A percentile compares a stretch with the other conserved stretches of the same genome.
phyloP scores from a whole-genome alignment of 64 coral and sea anemone genomes.

The Hydrozoanthus tunicans region DNA sequence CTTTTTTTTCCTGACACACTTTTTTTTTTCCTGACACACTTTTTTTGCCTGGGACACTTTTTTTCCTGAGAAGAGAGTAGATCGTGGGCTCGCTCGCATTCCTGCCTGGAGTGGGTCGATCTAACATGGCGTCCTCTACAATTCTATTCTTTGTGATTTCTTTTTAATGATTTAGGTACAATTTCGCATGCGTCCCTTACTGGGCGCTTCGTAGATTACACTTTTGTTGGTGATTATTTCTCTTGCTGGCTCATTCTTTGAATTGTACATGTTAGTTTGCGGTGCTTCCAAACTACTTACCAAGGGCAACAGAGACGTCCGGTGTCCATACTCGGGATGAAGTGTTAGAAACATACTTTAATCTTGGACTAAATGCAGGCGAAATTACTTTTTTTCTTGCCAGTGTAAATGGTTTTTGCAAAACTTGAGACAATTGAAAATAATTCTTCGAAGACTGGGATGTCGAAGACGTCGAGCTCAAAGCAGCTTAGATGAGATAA shows the following conservation, averaged over 20 bases:
- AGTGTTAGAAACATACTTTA: constrained; percentile 23
- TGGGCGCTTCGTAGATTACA: not conserved
- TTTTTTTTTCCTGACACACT: too few species aligned
- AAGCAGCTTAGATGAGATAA: constrained; percentile 20
- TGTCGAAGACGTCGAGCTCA: constrained; percentile 32
- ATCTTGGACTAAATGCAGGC: constrained; percentile 31
- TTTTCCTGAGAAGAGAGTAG: not conserved
- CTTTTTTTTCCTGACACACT: too few species aligned
- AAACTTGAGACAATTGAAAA: constrained; percentile 35
- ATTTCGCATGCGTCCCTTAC: not conserved
- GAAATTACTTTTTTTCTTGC: constrained; percentile 53
- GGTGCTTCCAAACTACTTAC: constrained; percentile 30
- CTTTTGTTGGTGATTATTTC: not conserved
- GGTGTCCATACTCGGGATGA: not conserved
- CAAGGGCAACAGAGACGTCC: not conserved
- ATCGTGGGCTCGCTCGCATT: not conserved
- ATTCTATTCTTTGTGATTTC: not conserved
- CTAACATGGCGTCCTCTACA: not conserved
- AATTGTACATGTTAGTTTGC: not conserved
- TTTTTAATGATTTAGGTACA: not conserved
- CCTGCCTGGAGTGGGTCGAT: not conserved
- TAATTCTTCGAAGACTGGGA: constrained; percentile 28
- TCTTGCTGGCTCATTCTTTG: not conserved
- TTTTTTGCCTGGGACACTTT: too few species aligned
- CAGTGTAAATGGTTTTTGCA: constrained; percentile 27